Base-by-base conservation (phyloP, 2,113 vertebrate species). In the Apodemus sylvaticus region DNA sequence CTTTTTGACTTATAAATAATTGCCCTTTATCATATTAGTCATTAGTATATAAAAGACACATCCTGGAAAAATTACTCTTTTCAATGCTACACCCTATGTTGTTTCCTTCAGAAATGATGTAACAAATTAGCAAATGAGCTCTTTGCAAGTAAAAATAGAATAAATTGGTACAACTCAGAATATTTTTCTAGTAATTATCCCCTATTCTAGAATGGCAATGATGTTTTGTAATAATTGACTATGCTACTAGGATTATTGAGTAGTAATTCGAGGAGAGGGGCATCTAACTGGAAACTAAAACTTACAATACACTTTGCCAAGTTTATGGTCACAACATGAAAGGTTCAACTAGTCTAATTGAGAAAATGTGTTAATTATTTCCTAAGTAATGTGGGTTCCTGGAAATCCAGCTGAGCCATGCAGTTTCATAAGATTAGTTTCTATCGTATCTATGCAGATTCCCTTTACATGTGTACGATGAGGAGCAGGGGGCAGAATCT, bases 311-410 rank as follows among this genome's bases (percentile, higher is more conserved):
- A 90, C 31, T 94, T 93, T 31, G 3, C 26, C 22, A 64, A 62
- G 60, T 86, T 94, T 90, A 92, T 79, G 93, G n/a, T 93, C 45
- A 78, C 34, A 68, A 85, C 17, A 90, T 34, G 53, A n/a, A 79
- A 29, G 22, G 4, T 19, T 90, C n/a, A 34, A 34, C 24, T 48
- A 31, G 12, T 76, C 36, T 95, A 73, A 76, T 5, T 71, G 17
- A 96, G 74, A 94, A 94, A 89, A 92, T 64, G 13, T 88, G 58
- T 53, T 82, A 82, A 88, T 90, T 86, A n/a, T 93, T 95, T 83
- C 81, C 53, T 68, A n/a, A 58, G 86, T 92, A 34, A 89, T 82
- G 7, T 58, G 29, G 34, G 20, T 55, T 93, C 48, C 24, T 93
- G 88, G 79, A 93, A 86, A 88, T 78, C 58, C 87, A 89, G 51